phyloP scores from a whole-genome alignment of 2,113 vertebrate species.

The Dicaeum eximium region DNA sequence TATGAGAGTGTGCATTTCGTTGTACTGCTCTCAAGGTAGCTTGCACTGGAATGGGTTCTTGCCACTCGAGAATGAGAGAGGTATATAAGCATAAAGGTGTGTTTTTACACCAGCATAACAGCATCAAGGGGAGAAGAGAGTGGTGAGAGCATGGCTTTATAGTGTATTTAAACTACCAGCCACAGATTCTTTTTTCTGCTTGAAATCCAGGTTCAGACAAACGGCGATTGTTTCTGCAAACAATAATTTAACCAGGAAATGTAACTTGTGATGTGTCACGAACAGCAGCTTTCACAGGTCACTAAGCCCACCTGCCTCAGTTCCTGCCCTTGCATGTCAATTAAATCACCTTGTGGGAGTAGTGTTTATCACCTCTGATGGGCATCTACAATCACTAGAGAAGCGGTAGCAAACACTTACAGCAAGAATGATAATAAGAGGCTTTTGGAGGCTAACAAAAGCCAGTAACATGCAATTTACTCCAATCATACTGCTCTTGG shows the following conservation, averaged over 20 bases:
- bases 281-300: neutral
- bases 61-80: neutral
- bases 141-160: neutral
- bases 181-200: neutral
- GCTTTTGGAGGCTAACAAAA: slow-evolving; percentile 60
- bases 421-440: slow-evolving; percentile 66
- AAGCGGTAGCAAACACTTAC: slow-evolving; percentile 27
- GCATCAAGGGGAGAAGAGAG: neutral
- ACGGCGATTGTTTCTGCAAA: neutral
- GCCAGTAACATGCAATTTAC: slow-evolving; percentile 46
- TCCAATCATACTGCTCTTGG: slow-evolving; percentile 35
- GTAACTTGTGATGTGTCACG: neutral
- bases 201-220: neutral
- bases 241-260: slow-evolving; percentile 5
- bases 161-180: neutral
- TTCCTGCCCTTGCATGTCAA: neutral
- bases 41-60: neutral
- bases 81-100: neutral
- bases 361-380: slow-evolving; percentile 66
- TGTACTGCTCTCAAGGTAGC: neutral
- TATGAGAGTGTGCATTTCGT: neutral
- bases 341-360: slow-evolving; percentile 46
- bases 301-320: neutral
- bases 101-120: neutral
- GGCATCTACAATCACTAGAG: slow-evolving; percentile 62